Conservation (phyloP, 2,797 vertebrate species). For the Bradypodion pumilum region DNA sequence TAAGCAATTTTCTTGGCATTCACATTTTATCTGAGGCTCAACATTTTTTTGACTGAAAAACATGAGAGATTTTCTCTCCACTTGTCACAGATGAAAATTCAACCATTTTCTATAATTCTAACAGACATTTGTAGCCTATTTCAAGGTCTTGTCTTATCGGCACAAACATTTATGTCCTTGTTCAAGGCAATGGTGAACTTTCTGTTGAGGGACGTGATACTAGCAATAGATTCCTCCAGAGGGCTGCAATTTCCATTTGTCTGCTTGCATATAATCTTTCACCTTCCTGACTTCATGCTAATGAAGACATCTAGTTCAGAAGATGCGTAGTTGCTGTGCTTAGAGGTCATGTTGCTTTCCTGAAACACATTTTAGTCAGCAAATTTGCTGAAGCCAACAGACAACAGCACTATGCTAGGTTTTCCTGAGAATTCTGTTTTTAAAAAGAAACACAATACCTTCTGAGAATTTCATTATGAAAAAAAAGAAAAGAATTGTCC, state of each 20-base stretch:
- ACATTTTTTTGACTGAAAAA: constrained; percentile 3
- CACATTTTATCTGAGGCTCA: constrained; percentile 8
- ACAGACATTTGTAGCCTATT: constrained; percentile 11
- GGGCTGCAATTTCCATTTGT: constrained; percentile 26
- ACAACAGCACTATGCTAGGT: background rate
- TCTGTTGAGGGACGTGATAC: constrained; percentile 17
- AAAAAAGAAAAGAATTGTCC: constrained; percentile 17
- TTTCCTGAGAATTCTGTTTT: constrained; percentile 23
- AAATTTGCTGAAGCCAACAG: background rate
- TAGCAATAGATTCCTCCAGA: background rate
- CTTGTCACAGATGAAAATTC: background rate
- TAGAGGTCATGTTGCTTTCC: constrained; percentile 36
- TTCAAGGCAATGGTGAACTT: background rate
- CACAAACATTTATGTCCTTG: constrained; percentile 23
- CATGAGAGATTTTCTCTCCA: constrained; percentile 18
- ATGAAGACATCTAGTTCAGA: constrained; percentile 17
- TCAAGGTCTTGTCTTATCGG: background rate
- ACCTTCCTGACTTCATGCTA: constrained; percentile 1
- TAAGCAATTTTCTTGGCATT: constrained; percentile 19
- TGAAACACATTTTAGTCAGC: constrained; percentile 22
- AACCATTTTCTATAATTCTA: constrained; percentile 21
- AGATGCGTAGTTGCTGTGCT: background rate
- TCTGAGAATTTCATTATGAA: constrained; percentile 32
- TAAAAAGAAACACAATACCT: constrained; percentile 19
- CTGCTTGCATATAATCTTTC: constrained; percentile 9